phyloP scores from a whole-genome alignment of 2,113 vertebrate species.

The Cynopterus brachyotis region DNA sequence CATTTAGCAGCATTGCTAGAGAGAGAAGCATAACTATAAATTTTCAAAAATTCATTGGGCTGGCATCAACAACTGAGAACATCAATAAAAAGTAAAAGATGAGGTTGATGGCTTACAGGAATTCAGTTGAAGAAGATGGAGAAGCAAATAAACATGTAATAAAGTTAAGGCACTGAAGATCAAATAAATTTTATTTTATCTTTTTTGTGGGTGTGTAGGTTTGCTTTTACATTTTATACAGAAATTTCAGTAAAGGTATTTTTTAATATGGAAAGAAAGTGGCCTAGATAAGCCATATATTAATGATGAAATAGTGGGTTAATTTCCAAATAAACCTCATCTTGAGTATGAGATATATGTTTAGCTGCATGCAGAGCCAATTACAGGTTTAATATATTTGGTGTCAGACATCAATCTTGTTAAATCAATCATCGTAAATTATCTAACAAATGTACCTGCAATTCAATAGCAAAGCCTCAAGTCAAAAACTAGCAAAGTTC shows the following conservation, averaged over 20 bases:
- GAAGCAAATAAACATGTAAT: background rate
- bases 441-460: background rate
- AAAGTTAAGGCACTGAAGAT: background rate
- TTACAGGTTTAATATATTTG: background rate
- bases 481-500: background rate
- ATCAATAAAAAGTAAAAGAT: background rate
- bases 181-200: conserved; percentile 2
- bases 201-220: background rate
- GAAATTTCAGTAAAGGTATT: conserved; percentile 22
- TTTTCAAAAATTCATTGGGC: background rate
- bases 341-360: background rate
- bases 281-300: background rate
- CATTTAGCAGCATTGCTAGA: background rate
- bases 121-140: background rate
- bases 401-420: background rate
- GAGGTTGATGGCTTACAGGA: background rate
- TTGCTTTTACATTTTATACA: conserved; percentile 47
- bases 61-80: background rate
- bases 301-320: conserved; percentile 24
- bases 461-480: conserved; percentile 9
- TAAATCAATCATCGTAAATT: conserved; percentile 18
- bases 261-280: conserved; percentile 30
- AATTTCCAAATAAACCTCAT: conserved; percentile 29
- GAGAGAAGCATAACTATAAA: background rate
- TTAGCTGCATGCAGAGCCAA: background rate